Evolutionary conservation across 1,140 invertebrate genomes (phyloP).

Genomic region (Myzus persicae): DNA sequence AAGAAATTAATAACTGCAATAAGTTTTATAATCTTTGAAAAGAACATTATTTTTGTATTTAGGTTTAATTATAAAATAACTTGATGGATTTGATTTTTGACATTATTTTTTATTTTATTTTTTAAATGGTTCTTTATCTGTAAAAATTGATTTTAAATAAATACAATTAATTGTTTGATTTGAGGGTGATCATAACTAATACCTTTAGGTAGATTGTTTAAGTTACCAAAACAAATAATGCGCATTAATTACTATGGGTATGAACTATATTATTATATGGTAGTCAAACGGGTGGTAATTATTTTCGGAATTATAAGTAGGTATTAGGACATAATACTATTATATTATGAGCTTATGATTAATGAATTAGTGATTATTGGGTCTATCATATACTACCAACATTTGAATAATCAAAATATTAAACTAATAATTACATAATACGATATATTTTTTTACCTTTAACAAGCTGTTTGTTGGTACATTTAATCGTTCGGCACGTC

Average conservation of each 20-base stretch:
- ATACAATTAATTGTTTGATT: not conserved
- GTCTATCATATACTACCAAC: too few species aligned
- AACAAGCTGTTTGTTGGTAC: not conserved
- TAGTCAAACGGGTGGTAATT: too few species aligned
- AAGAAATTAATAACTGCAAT: not conserved
- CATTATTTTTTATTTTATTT: not conserved
- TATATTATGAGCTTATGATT: too few species aligned
- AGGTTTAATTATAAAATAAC: too few species aligned
- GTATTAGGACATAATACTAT: too few species aligned
- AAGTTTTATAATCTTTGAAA: not conserved
- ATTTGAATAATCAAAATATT: too few species aligned
- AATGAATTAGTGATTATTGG: too few species aligned
- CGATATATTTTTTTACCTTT: not conserved
- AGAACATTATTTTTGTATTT: not conserved
- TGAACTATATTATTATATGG: too few species aligned
- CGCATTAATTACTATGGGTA: too few species aligned
- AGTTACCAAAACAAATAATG: too few species aligned
- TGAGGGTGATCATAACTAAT: not conserved
- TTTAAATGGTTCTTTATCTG: not conserved
- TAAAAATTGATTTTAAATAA: not conserved
- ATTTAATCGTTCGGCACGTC: not conserved
- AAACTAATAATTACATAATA: not conserved
- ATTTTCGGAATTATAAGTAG: too few species aligned
- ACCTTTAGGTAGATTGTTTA: not conserved
- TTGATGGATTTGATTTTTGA: too few species aligned